A percentile compares a stretch with the other conserved stretches of the same genome.
These are phyloP conservation scores for Capreolus pygargus DNA, from an alignment of 2,113 vertebrate genomes.

Conservation along the genomic window DNA sequence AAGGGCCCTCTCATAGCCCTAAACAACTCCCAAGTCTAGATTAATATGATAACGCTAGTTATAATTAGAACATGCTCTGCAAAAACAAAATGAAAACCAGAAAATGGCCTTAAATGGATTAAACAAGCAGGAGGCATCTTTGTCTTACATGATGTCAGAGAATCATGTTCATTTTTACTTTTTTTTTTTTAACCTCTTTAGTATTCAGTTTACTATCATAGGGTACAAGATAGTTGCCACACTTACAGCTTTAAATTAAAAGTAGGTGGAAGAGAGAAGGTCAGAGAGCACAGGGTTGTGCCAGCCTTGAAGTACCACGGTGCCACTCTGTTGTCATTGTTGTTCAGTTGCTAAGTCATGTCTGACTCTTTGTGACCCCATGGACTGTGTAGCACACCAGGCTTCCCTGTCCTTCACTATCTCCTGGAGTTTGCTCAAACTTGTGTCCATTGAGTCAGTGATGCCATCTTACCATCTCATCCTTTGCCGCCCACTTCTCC, in stretches of 20 bases:
- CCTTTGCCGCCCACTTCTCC: neutral
- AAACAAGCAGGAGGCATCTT: neutral
- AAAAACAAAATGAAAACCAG: neutral
- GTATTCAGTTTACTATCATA: neutral
- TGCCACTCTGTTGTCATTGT: neutral
- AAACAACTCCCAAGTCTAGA: neutral
- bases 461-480: neutral
- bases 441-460: neutral
- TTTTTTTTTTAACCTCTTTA: neutral
- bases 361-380: neutral
- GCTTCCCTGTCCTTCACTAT: neutral
- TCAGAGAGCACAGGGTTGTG: neutral
- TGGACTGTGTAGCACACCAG: neutral
- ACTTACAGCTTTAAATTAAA: neutral
- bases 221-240: neutral
- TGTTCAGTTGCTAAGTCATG: neutral
- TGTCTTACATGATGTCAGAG: neutral
- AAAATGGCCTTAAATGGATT: neutral
- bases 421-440: neutral
- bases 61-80: neutral
- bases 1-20: neutral
- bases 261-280: neutral
- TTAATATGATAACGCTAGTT: neutral
- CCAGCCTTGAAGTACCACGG: neutral
- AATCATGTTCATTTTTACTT: neutral